Conservation (phyloP, 1,140 invertebrate species). For the Dreissena polymorpha region DNA sequence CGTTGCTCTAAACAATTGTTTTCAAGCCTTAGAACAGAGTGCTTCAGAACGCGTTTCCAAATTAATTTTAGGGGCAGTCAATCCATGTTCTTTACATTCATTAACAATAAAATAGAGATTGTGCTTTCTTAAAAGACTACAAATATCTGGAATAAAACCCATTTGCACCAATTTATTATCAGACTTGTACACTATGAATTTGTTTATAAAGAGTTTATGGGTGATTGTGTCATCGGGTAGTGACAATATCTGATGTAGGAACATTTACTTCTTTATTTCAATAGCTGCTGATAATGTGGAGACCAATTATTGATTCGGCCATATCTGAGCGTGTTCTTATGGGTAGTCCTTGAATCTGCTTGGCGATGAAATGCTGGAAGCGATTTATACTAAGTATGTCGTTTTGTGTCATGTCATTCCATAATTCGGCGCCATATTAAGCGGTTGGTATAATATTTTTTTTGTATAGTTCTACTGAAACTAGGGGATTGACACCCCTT, state of each 20-base stretch:
- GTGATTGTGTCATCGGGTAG: background rate
- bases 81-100: too few relatives aligned
- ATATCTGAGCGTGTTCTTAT: conserved; percentile 29
- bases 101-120: too few relatives aligned
- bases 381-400: background rate
- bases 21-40: too few relatives aligned
- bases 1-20: too few relatives aligned
- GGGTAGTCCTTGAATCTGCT: conserved; percentile 13
- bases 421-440: conserved; percentile 36
- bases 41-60: too few relatives aligned
- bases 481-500: too few relatives aligned
- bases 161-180: background rate
- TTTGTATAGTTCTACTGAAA: too few relatives aligned
- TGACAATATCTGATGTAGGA: conserved; percentile 9
- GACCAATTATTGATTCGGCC: conserved; percentile 25
- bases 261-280: conserved; percentile 32
- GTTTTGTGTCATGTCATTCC: conserved; percentile 11
- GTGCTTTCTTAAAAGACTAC: background rate
- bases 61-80: too few relatives aligned
- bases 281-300: background rate
- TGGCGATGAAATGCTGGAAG: conserved; percentile 32
- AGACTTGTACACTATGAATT: background rate
- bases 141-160: conserved; percentile 25
- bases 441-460: too few relatives aligned
- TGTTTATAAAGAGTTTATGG: background rate